A percentile compares a stretch with the other conserved stretches of the same genome.
Evolutionary conservation across 2,113 vertebrate species (phyloP).

Genomic region (Hoplias malabaricus): DNA sequence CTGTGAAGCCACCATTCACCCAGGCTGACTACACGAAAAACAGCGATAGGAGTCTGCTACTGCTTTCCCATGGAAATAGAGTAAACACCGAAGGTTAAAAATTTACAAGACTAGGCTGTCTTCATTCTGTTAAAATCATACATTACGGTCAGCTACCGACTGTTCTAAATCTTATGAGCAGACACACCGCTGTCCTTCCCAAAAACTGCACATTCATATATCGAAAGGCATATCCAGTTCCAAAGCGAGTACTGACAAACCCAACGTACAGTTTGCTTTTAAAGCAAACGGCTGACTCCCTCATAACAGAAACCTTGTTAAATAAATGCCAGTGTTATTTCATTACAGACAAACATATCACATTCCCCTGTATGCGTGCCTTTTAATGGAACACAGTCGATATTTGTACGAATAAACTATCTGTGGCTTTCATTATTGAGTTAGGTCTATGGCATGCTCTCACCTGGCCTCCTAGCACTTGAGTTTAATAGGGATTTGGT

Average conservation of each 20-base stretch:
- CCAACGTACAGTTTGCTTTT: not conserved
- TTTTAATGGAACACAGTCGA: constrained; percentile 53
- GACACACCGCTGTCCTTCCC: too few relatives aligned
- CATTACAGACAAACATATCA: constrained; percentile 53
- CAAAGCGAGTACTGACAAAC: not conserved
- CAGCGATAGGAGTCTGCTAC: too few relatives aligned
- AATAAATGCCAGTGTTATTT: constrained; percentile 46
- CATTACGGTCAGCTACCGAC: not conserved
- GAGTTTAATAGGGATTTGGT: constrained; percentile 49
- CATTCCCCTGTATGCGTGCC: constrained; percentile 43
- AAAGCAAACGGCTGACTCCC: not conserved
- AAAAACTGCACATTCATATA: not conserved
- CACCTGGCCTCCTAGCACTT: constrained; percentile 43
- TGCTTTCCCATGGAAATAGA: too few relatives aligned
- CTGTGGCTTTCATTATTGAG: constrained; percentile 50
- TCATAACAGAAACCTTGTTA: constrained; percentile 36
- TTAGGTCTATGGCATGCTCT: constrained; percentile 42
- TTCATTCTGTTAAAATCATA: not conserved
- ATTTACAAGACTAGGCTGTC: accelerated
- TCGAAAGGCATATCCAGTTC: not conserved
- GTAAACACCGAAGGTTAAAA: too few relatives aligned
- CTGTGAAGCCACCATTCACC: not conserved
- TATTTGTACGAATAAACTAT: constrained; percentile 54
- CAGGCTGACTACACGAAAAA: not conserved
- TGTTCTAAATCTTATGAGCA: too few relatives aligned